Conservation (phyloP, 2,797 vertebrate genomes). For the Aselliscus stoliczkanus region DNA sequence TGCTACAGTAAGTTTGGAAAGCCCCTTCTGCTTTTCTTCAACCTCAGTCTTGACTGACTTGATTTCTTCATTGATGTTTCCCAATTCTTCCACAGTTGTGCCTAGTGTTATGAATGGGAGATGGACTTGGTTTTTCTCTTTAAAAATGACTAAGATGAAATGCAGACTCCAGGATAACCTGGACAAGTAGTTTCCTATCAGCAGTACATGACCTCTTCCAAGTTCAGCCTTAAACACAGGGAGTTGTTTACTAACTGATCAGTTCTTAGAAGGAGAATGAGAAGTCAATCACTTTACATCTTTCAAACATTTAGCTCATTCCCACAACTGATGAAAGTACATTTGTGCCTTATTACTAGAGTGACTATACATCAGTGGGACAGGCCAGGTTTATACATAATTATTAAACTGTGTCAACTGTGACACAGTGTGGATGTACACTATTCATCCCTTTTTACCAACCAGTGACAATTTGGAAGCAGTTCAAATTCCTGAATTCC, state of each 20-base stretch:
- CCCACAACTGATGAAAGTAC: neutral
- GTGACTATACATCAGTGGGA: neutral
- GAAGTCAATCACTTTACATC: neutral
- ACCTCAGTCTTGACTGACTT: constrained; percentile 82
- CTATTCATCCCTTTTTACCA: neutral
- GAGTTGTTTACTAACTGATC: neutral
- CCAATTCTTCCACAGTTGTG: constrained; percentile 72
- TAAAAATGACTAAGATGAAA: neutral
- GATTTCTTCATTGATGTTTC: constrained; percentile 84
- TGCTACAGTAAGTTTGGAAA: constrained; percentile 75
- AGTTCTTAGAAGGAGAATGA: neutral
- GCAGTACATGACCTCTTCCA: neutral
- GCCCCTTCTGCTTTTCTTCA: constrained; percentile 81
- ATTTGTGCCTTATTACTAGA: neutral
- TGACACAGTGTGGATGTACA: neutral
- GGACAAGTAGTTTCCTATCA: neutral
- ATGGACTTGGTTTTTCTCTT: neutral
- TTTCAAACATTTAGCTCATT: neutral
- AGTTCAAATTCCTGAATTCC: neutral
- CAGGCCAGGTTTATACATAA: neutral
- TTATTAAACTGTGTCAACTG: neutral
- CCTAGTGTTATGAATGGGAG: neutral
- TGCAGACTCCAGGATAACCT: neutral
- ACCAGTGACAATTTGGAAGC: neutral
- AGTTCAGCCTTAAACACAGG: neutral